A percentile compares a stretch with the other conserved stretches of the same genome.
Conservation (phyloP, 2,888 invertebrate species). For the Acleris cristana region DNA sequence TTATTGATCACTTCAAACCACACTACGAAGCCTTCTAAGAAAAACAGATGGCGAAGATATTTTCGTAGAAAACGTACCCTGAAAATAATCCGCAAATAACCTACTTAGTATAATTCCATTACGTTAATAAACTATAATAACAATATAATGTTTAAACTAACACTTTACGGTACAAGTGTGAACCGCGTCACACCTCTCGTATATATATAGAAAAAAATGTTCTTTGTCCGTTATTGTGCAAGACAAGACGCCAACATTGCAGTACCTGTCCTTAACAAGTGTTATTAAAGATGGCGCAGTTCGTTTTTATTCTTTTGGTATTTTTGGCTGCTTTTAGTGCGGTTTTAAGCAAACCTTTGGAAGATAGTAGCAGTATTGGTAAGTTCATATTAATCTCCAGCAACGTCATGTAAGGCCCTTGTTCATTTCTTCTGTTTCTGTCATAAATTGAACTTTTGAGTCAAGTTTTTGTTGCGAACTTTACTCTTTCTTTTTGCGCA, state of each 20-base stretch:
- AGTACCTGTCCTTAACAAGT: background rate
- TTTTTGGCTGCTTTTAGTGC: constrained; percentile 45
- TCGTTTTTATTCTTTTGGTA: constrained; percentile 46
- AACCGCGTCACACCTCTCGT: constrained; percentile 48
- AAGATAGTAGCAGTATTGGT: constrained; percentile 46
- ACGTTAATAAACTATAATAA: constrained; percentile 26
- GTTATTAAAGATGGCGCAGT: constrained; percentile 36
- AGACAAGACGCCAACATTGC: no score
- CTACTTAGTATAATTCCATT: constrained; percentile 23
- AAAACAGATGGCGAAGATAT: background rate
- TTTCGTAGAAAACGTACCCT: constrained; percentile 26
- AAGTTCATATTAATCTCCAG: constrained; percentile 27
- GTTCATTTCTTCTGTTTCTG: no score
- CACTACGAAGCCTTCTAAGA: no score
- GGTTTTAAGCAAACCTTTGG: constrained; percentile 54
- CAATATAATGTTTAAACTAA: constrained; percentile 42
- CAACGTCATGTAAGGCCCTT: background rate
- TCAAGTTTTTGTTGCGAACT: no score
- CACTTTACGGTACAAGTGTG: constrained; percentile 48
- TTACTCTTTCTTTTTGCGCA: no score
- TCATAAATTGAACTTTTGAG: no score
- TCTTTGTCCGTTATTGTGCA: constrained; percentile 11
- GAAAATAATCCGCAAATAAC: constrained; percentile 18
- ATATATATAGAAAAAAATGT: constrained; percentile 21
- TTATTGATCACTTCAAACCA: no score